phyloP scores from a whole-genome alignment of 2,113 vertebrate genomes.

The Casuarius casuarius region DNA sequence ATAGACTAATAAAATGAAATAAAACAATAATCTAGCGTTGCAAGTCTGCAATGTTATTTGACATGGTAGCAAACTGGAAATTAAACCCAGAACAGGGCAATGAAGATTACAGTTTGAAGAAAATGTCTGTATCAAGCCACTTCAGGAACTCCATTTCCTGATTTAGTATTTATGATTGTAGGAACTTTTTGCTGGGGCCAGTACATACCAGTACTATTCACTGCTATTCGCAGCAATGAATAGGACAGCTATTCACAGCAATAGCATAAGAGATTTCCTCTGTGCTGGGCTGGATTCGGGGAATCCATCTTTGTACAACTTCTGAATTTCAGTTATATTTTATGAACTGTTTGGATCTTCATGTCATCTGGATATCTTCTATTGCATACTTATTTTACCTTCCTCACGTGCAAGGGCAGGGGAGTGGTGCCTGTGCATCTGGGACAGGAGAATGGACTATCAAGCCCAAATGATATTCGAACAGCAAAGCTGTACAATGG shows the following conservation, averaged over 20 bases:
- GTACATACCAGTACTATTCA: background rate
- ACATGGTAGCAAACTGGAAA: slow-evolving; percentile 1
- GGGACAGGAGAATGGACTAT: background rate
- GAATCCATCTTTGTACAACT: background rate
- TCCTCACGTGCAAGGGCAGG: background rate
- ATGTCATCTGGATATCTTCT: background rate
- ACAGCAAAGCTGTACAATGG: background rate
- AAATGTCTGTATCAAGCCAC: background rate
- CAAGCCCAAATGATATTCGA: background rate
- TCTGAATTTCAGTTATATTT: background rate
- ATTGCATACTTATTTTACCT: background rate
- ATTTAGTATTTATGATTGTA: background rate
- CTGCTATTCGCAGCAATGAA: background rate
- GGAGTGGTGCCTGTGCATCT: background rate
- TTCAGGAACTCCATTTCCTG: background rate
- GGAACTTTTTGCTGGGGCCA: background rate
- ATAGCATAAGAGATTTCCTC: background rate
- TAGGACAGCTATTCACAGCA: background rate
- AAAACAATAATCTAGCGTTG: background rate
- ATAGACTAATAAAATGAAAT: slow-evolving; percentile 7
- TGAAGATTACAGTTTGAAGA: background rate
- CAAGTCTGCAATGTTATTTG: background rate
- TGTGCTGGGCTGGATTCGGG: background rate
- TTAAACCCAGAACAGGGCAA: slow-evolving; percentile 1
- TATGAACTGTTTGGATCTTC: background rate